These are phyloP conservation scores for Scomber colias DNA, from an alignment of 2,113 vertebrate genomes.

Conservation along the genomic window DNA sequence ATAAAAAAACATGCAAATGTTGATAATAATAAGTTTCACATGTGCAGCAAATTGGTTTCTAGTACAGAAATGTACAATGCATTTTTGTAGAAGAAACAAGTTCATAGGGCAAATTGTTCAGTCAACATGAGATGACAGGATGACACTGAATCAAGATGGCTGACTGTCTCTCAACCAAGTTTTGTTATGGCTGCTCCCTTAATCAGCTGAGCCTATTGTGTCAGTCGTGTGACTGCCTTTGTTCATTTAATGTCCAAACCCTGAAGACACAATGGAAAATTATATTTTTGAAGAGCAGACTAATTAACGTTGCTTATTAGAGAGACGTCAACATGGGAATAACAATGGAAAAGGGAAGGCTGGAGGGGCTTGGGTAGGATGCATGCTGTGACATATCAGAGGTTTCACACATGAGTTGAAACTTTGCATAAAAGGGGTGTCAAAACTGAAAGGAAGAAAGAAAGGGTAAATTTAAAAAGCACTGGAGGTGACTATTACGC, in stretches of 20 bases:
- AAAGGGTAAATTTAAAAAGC: slow-evolving; percentile 27
- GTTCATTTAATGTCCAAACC: slow-evolving; percentile 70
- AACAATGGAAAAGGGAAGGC: slow-evolving; percentile 50
- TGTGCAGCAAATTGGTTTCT: neutral
- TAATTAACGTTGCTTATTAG: slow-evolving; percentile 76
- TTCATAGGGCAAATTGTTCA: neutral
- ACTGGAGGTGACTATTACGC: slow-evolving; percentile 39
- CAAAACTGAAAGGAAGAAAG: slow-evolving; percentile 44
- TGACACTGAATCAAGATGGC: slow-evolving; percentile 29
- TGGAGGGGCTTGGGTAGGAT: slow-evolving; percentile 44
- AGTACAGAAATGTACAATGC: neutral
- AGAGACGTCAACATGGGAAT: slow-evolving; percentile 53
- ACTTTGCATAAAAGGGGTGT: slow-evolving; percentile 50
- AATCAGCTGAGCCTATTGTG: slow-evolving; percentile 63
- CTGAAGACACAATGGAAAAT: slow-evolving; percentile 63
- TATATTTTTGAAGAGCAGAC: slow-evolving; percentile 67
- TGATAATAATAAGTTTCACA: neutral
- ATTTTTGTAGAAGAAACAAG: slow-evolving; percentile 5
- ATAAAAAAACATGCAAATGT: too few species aligned
- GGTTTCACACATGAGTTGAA: slow-evolving; percentile 51
- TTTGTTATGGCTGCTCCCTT: slow-evolving; percentile 36
- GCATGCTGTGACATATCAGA: slow-evolving; percentile 55
- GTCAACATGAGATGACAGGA: slow-evolving; percentile 21
- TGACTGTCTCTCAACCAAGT: slow-evolving; percentile 40
- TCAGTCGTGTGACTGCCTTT: slow-evolving; percentile 60